These are phyloP conservation scores for Darevskia nairensis DNA, from an alignment of 2,797 vertebrate species.

Conservation along the genomic window DNA sequence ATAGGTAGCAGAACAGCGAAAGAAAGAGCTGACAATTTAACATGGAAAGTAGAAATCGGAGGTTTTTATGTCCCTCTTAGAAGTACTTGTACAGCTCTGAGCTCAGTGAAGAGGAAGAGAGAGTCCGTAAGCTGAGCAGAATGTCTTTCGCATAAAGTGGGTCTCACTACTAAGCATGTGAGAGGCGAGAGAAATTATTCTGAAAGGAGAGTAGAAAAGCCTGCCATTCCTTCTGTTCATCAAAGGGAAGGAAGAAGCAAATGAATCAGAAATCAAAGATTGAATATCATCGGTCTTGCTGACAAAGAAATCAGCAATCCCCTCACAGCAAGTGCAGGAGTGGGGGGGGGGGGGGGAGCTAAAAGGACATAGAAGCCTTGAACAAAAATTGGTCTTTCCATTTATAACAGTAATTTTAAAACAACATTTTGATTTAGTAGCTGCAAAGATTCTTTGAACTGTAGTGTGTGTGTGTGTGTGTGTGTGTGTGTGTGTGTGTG, in stretches of 20 bases:
- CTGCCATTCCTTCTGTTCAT: slow-evolving; percentile 66
- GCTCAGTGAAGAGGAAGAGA: slow-evolving; percentile 50
- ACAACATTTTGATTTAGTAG: slow-evolving; percentile 72
- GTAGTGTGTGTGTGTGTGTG: slow-evolving; percentile 62
- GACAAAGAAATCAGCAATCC: slow-evolving; percentile 68
- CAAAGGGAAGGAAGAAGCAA: slow-evolving; percentile 67
- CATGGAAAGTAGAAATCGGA: background rate
- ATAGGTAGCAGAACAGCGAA: no score
- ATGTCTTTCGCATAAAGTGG: slow-evolving; percentile 52
- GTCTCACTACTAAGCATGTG: slow-evolving; percentile 55
- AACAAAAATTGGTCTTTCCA: slow-evolving; percentile 60
- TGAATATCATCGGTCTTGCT: slow-evolving; percentile 64
- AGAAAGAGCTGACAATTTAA: no score
- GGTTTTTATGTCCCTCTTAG: slow-evolving; percentile 54
- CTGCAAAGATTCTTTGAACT: slow-evolving; percentile 69
- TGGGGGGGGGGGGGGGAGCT: slow-evolving; percentile 45
- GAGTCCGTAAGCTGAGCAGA: slow-evolving; percentile 47
- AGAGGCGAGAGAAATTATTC: slow-evolving; percentile 60
- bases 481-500: slow-evolving; percentile 58
- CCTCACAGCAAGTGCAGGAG: slow-evolving; percentile 57
- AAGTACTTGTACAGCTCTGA: slow-evolving; percentile 68
- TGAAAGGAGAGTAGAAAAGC: slow-evolving; percentile 63
- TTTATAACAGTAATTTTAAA: slow-evolving; percentile 73
- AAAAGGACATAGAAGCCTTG: slow-evolving; percentile 67
- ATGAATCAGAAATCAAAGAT: slow-evolving; percentile 72